Evolutionary conservation across 2,113 vertebrate species (phyloP).

Genomic region (Neolamprologus tretocephalus): DNA sequence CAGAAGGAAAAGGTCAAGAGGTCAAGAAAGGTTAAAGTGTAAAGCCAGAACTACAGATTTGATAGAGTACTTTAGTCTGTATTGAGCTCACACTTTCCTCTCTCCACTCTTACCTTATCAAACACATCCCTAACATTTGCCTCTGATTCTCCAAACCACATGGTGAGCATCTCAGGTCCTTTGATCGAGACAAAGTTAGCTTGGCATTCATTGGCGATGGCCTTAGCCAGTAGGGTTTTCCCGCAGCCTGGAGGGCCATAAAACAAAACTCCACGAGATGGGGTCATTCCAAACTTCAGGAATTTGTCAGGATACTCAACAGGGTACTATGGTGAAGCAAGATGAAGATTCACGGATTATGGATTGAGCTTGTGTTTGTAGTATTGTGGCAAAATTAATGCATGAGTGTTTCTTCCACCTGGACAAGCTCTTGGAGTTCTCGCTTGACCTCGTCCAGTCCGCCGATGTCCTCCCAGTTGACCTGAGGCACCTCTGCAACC

Average conservation of each 20-base stretch:
- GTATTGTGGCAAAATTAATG: not conserved
- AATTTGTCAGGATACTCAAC: slow-evolving; percentile 97
- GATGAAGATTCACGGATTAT: not conserved
- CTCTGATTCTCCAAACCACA: slow-evolving; percentile 98
- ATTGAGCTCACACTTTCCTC: not conserved
- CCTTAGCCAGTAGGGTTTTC: slow-evolving; percentile 93
- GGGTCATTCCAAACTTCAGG: slow-evolving; percentile 97
- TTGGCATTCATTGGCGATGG: slow-evolving; percentile 94
- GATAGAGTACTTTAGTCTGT: not conserved
- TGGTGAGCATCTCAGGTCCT: slow-evolving; percentile 91
- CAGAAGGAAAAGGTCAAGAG: not conserved
- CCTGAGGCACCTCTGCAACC: slow-evolving; percentile 90
- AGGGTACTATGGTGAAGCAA: slow-evolving; percentile 73
- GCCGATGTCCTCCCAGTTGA: slow-evolving; percentile 94
- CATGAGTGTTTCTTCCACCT: slow-evolving; percentile 66
- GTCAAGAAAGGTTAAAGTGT: not conserved
- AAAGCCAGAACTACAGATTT: not conserved
- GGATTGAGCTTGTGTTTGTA: not conserved
- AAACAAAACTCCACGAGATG: slow-evolving; percentile 92
- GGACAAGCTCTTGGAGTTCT: slow-evolving; percentile 93
- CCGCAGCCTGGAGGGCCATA: slow-evolving; percentile 95
- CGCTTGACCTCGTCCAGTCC: slow-evolving; percentile 93
- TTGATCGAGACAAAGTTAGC: slow-evolving; percentile 98
- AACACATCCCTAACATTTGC: slow-evolving; percentile 96
- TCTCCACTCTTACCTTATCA: slow-evolving; percentile 80